phyloP scores from a whole-genome alignment of 2,888 invertebrate genomes.

The Slavum lentiscoides region DNA sequence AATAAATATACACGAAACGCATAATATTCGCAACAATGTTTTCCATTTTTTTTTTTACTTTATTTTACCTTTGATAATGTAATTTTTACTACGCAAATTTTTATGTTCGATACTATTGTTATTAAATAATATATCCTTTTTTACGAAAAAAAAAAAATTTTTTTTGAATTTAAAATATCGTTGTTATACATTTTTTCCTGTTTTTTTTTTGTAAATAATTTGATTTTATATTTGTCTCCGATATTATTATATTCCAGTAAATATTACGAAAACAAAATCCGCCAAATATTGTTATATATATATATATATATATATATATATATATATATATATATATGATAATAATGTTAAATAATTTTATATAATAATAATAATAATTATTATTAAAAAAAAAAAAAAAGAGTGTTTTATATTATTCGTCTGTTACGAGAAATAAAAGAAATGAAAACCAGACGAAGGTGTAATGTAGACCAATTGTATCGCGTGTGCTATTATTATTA shows the following conservation, averaged over 20 bases:
- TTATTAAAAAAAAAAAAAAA: slow-evolving; percentile 4
- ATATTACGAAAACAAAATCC: slow-evolving; percentile 32
- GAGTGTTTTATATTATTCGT: slow-evolving; percentile 15
- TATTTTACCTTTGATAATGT: slow-evolving; percentile 4
- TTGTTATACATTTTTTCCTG: slow-evolving; percentile 34
- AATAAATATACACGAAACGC: too few species aligned
- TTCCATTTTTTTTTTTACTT: not conserved
- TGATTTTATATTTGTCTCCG: slow-evolving; percentile 12
- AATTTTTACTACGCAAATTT: slow-evolving; percentile 33
- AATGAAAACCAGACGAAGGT: slow-evolving; percentile 4
- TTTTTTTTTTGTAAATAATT: slow-evolving; percentile 48
- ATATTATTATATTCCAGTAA: slow-evolving; percentile 5
- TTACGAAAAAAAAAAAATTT: not conserved
- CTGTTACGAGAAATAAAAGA: not conserved
- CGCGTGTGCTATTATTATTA: not conserved
- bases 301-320: slow-evolving; percentile 3
- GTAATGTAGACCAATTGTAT: slow-evolving; percentile 27
- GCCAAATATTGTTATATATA: slow-evolving; percentile 37
- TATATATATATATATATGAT: not conserved
- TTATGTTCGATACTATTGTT: slow-evolving; percentile 5
- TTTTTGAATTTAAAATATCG: not conserved
- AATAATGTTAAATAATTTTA: slow-evolving; percentile 48
- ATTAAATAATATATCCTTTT: not conserved
- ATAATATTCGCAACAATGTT: not conserved
- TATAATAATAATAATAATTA: slow-evolving; percentile 17